Conservation (phyloP, 2,113 vertebrate species). For the Perca schrenkii region DNA sequence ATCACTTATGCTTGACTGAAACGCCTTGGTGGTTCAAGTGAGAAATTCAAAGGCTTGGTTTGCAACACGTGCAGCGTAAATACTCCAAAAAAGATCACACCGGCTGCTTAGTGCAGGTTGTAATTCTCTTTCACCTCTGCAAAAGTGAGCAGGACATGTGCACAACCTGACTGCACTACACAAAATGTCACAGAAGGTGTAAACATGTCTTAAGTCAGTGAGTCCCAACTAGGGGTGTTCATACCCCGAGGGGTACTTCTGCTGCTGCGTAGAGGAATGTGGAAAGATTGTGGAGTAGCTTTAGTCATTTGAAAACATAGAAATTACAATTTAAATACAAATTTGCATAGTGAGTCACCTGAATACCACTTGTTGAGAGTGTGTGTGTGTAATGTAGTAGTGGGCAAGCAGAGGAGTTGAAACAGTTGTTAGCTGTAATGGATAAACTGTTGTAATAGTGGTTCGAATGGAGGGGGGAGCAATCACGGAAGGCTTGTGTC, state of each 20-base stretch:
- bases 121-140: constrained; percentile 1
- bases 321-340: too few relatives aligned
- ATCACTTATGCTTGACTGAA: constrained; percentile 1
- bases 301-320: too few relatives aligned
- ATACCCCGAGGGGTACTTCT: not conserved
- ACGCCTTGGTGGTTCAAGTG: constrained; percentile 20
- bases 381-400: not conserved
- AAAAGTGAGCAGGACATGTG: not conserved
- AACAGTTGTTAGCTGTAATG: not conserved
- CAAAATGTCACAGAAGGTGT: not conserved
- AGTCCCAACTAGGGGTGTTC: not conserved
- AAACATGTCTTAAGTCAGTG: not conserved
- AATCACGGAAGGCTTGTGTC: too few relatives aligned
- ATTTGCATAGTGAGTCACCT: not conserved
- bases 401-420: not conserved
- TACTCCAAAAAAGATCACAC: not conserved
- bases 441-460: not conserved
- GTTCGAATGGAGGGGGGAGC: too few relatives aligned
- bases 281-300: not conserved
- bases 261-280: not conserved
- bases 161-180: not conserved
- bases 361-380: not conserved
- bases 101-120: not conserved
- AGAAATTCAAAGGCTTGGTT: constrained; percentile 4
- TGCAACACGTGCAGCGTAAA: not conserved